Percentiles rank a stretch among this genome's conserved stretches.
phyloP scores from a whole-genome alignment of 2,888 invertebrate species.

The Epinotia ramella region DNA sequence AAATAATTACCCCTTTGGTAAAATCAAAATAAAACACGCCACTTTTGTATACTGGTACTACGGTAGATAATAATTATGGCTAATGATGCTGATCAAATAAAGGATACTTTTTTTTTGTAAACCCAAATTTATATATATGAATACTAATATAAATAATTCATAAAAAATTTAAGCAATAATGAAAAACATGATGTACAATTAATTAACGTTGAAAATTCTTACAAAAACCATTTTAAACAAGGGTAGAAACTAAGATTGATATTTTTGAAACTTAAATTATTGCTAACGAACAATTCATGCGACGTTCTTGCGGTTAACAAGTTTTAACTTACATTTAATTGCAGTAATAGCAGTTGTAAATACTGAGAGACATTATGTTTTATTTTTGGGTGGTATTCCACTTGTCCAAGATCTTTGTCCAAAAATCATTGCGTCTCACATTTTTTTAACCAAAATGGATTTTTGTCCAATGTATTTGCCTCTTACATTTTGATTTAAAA shows the following conservation, averaged over 20 bases:
- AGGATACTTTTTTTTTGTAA: constrained; percentile 13
- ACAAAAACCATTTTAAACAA: constrained; percentile 13
- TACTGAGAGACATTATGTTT: background rate
- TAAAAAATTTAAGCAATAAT: constrained; percentile 26
- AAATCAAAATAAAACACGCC: background rate
- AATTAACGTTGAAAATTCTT: constrained; percentile 28
- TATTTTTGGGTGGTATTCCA: background rate
- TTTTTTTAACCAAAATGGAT: too few relatives aligned
- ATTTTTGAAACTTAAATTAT: constrained; percentile 5
- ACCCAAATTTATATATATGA: constrained; percentile 17
- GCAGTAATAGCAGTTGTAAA: background rate
- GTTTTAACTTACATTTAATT: background rate
- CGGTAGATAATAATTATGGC: background rate
- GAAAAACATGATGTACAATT: constrained; percentile 31
- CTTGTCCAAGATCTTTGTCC: too few relatives aligned
- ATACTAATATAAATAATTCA: constrained; percentile 22
- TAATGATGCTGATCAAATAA: constrained; percentile 19
- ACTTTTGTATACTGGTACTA: constrained; percentile 3
- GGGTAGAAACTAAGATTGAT: constrained; percentile 29
- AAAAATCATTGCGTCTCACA: too few relatives aligned
- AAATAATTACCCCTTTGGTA: constrained; percentile 9
- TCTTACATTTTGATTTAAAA: too few relatives aligned
- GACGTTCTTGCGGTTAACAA: constrained; percentile 15
- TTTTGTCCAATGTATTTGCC: too few relatives aligned
- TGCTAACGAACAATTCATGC: constrained; percentile 13